Evolutionary conservation across 2,888 invertebrate genomes (phyloP).

Genomic region (Ophioninae sp.): DNA sequence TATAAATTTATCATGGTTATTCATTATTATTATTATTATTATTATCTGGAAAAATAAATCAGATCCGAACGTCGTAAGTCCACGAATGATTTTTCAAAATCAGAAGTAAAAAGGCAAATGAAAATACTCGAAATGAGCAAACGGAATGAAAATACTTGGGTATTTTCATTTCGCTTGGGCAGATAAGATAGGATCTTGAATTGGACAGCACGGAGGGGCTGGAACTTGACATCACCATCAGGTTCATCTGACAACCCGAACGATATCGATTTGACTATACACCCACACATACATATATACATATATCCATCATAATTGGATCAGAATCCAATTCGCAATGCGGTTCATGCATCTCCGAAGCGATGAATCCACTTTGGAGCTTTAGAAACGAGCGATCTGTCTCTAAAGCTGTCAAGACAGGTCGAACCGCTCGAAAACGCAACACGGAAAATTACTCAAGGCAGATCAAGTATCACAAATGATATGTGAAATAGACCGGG

Average conservation of each 20-base stretch:
- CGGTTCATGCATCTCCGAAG: slow-evolving; percentile 26
- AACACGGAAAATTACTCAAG: slow-evolving; percentile 13
- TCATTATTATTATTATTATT: too few species aligned
- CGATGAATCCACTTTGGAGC: slow-evolving; percentile 28
- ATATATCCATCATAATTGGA: slow-evolving; percentile 11
- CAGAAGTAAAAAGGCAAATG: too few species aligned
- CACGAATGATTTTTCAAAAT: too few species aligned
- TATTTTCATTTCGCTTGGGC: background rate
- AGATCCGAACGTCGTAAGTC: too few species aligned
- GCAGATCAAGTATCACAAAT: background rate
- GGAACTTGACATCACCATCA: background rate
- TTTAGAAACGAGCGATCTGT: slow-evolving; percentile 6
- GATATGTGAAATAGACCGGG: background rate
- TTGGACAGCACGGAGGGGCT: background rate
- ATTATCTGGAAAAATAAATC: too few species aligned
- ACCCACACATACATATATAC: background rate
- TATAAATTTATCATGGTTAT: too few species aligned
- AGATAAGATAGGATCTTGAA: background rate
- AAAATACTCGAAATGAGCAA: too few species aligned
- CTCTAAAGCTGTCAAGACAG: slow-evolving; percentile 3
- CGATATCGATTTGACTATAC: slow-evolving; percentile 10
- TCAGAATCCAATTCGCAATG: slow-evolving; percentile 8
- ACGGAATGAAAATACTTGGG: background rate
- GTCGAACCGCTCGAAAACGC: background rate
- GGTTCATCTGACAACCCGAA: background rate